Conservation (phyloP, 2,888 invertebrate genomes). For the Camptogramma bilineatum region DNA sequence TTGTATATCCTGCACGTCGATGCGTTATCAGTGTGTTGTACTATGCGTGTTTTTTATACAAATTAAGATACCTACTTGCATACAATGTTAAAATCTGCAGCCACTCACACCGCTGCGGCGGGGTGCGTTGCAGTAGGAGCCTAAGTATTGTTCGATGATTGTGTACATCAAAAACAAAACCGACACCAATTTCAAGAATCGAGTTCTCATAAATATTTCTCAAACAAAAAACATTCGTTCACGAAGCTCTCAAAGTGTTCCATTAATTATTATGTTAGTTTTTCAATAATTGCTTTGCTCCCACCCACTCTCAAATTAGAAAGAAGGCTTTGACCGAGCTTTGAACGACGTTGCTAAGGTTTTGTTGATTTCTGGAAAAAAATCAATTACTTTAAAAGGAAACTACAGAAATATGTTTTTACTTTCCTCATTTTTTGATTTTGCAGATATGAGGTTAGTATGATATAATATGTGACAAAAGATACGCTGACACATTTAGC, state of each 20-base stretch:
- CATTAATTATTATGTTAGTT: slow-evolving; percentile 67
- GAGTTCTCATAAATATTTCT: background rate
- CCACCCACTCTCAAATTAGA: slow-evolving; percentile 53
- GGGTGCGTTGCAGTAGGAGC: no score
- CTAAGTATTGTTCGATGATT: no score
- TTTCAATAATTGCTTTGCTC: slow-evolving; percentile 66
- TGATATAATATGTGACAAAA: no score
- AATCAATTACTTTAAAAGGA: slow-evolving; percentile 48
- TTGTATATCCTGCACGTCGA: no score
- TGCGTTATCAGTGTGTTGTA: no score
- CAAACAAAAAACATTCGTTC: slow-evolving; percentile 25
- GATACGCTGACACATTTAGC: no score
- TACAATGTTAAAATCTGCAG: no score
- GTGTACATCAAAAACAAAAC: background rate
- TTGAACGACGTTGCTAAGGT: slow-evolving; percentile 50
- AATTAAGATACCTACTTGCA: no score
- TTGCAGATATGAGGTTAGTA: no score
- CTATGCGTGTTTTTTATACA: no score
- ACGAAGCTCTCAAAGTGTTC: slow-evolving; percentile 54
- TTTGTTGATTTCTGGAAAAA: slow-evolving; percentile 57
- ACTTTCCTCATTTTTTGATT: no score
- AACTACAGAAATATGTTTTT: slow-evolving; percentile 19
- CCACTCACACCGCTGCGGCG: no score
- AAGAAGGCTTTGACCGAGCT: slow-evolving; percentile 35
- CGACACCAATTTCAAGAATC: background rate